Evolutionary conservation across 2,113 vertebrate species (phyloP).

Genomic region (Quiscalus mexicanus): DNA sequence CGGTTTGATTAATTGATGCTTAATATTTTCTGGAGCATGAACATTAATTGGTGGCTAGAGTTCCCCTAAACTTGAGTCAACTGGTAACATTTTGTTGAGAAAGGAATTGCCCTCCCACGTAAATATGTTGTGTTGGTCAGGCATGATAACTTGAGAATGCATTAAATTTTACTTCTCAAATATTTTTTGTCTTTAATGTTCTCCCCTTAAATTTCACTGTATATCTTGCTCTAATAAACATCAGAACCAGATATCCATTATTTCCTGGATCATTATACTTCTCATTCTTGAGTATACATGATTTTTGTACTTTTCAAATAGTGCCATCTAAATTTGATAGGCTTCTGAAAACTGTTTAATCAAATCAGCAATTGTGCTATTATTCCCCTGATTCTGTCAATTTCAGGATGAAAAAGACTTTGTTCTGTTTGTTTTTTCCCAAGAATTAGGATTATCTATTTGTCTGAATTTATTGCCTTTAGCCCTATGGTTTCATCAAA

Average conservation of each 20-base stretch:
- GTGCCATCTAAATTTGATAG: background rate
- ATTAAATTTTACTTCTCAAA: background rate
- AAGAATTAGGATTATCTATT: background rate
- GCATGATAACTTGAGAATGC: background rate
- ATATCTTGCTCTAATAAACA: background rate
- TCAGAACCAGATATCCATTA: background rate
- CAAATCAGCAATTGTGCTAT: background rate
- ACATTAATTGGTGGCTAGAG: background rate
- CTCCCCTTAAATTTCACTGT: background rate
- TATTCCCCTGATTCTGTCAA: background rate
- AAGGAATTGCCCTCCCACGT: background rate
- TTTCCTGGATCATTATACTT: background rate
- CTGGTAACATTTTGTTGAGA: background rate
- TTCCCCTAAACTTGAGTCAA: background rate
- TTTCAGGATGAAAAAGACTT: background rate
- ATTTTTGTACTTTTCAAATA: background rate
- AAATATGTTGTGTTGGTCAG: background rate
- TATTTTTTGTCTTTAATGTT: background rate
- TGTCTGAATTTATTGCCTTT: background rate
- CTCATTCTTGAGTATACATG: background rate
- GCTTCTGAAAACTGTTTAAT: background rate
- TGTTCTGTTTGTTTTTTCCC: background rate
- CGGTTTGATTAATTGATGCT: background rate
- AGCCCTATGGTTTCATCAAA: background rate
- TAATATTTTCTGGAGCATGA: background rate